These are phyloP conservation scores for Stenodema calcarata DNA, from an alignment of 2,888 invertebrate genomes.

Conservation along the genomic window DNA sequence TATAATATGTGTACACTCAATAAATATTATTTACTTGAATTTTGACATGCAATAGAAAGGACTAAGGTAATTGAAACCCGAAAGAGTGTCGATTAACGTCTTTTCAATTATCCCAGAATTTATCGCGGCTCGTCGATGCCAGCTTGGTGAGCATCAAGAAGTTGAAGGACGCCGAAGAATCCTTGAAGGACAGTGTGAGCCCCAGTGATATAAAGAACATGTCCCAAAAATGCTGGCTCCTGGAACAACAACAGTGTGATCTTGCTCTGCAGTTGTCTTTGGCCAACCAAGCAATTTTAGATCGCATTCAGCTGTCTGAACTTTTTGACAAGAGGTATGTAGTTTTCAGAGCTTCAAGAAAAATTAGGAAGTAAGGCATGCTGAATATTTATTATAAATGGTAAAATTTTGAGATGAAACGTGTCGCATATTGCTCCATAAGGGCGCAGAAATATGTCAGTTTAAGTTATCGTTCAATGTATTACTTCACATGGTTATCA, in stretches of 20 bases:
- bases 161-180: slow-evolving; percentile 77
- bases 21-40: too few relatives aligned
- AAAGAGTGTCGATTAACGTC: background rate
- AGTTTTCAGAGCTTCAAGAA: too few relatives aligned
- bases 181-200: slow-evolving; percentile 83
- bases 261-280: slow-evolving; percentile 78
- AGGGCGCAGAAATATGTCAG: too few relatives aligned
- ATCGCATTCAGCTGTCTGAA: slow-evolving; percentile 73
- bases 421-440: too few relatives aligned
- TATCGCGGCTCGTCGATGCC: slow-evolving; percentile 50
- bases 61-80: too few relatives aligned
- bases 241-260: slow-evolving; percentile 82
- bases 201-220: slow-evolving; percentile 83
- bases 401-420: too few relatives aligned
- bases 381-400: background rate
- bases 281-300: slow-evolving; percentile 75
- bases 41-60: too few relatives aligned
- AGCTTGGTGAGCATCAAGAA: slow-evolving; percentile 66
- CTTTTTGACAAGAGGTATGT: slow-evolving; percentile 68
- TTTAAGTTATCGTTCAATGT: too few relatives aligned
- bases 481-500: too few relatives aligned
- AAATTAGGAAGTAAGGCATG: too few relatives aligned
- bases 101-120: slow-evolving; percentile 52
- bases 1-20: too few relatives aligned
- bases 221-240: slow-evolving; percentile 77